These are phyloP conservation scores for Vireo griseus DNA, from an alignment of 2,797 vertebrate genomes.

Conservation along the genomic window DNA sequence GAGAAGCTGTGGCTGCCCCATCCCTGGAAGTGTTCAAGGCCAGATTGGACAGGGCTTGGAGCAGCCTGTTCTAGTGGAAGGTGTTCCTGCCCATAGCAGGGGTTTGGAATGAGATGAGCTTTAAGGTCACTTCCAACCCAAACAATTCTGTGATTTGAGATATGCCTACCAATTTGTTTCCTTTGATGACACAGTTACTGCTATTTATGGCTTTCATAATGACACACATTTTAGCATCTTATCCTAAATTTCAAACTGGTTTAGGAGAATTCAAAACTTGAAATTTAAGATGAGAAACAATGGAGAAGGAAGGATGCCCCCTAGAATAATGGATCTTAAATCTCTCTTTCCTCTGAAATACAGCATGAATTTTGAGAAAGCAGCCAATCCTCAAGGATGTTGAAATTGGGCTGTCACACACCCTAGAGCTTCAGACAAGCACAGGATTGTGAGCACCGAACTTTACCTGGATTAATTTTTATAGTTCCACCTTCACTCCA, in stretches of 20 bases:
- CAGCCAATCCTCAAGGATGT: background rate
- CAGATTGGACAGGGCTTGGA: background rate
- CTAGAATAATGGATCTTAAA: background rate
- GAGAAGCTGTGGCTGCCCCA: background rate
- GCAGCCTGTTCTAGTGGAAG: background rate
- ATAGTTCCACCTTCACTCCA: fast-evolving
- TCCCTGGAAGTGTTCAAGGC: background rate
- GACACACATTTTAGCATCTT: background rate
- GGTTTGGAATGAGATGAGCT: background rate
- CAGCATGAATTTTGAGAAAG: background rate
- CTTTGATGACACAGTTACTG: background rate
- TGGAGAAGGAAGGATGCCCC: fast-evolving
- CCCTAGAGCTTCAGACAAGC: background rate
- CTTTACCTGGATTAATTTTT: background rate
- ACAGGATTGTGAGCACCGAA: background rate
- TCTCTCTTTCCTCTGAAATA: background rate
- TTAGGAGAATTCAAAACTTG: background rate
- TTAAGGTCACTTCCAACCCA: background rate
- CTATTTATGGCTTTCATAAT: background rate
- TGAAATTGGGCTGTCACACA: background rate
- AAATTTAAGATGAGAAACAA: background rate
- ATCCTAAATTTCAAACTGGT: background rate
- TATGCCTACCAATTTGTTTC: fast-evolving
- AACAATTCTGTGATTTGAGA: background rate
- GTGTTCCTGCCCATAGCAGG: background rate